Evolutionary conservation across 2,113 vertebrate genomes (phyloP).

Genomic region (Gulo gulo): DNA sequence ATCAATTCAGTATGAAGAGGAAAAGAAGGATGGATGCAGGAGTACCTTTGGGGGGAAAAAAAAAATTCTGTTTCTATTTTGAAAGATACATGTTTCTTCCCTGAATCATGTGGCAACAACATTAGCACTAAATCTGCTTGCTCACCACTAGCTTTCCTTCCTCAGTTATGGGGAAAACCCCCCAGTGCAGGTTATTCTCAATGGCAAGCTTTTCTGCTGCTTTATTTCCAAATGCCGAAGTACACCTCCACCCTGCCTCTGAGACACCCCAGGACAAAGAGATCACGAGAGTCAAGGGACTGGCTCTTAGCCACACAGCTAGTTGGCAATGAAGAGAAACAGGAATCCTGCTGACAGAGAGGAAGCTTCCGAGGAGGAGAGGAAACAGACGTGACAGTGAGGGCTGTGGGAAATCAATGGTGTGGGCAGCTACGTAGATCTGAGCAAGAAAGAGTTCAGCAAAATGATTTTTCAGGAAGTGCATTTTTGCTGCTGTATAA

Average conservation of each 20-base stretch:
- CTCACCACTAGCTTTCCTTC: neutral
- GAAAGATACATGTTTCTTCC: conserved; percentile 37
- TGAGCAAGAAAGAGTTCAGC: neutral
- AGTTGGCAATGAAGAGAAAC: neutral
- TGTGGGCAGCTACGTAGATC: neutral
- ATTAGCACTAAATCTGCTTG: conserved; percentile 20
- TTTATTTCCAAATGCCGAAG: neutral
- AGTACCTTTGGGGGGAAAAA: neutral
- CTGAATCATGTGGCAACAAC: conserved; percentile 37
- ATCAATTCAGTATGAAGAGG: conserved; percentile 34
- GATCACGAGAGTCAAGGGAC: neutral
- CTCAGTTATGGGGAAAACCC: neutral
- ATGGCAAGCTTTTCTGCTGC: neutral
- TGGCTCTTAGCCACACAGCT: neutral
- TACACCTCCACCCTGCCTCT: neutral
- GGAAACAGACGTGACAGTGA: neutral
- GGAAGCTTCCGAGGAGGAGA: neutral
- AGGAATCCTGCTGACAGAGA: neutral
- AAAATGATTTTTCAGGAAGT: conserved; percentile 29
- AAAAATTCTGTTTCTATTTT: conserved; percentile 29
- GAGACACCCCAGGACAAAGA: neutral
- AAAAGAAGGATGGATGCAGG: conserved; percentile 31
- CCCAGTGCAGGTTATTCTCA: neutral
- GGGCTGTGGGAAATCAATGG: neutral
- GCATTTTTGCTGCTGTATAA: neutral